Conservation (phyloP, 1,140 invertebrate genomes). For the Drosophila ohnishii region DNA sequence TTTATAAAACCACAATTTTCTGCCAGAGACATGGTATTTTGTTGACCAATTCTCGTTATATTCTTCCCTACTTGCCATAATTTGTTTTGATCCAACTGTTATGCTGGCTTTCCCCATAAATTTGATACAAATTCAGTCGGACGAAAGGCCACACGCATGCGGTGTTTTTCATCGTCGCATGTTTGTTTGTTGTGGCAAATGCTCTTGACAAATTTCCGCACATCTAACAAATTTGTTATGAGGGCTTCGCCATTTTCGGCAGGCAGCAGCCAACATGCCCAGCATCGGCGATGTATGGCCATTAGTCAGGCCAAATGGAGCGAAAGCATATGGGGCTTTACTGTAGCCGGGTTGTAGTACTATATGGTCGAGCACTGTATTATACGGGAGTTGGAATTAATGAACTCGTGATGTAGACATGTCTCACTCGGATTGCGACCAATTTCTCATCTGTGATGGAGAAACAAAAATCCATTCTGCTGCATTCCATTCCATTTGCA, state of each 20-base stretch:
- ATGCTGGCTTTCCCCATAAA: neutral
- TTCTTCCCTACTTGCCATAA: neutral
- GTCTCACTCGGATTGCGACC: slow-evolving; percentile 53
- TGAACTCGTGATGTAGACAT: slow-evolving; percentile 70
- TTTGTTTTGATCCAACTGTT: neutral
- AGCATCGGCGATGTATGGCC: slow-evolving; percentile 29
- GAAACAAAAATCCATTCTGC: slow-evolving; percentile 6
- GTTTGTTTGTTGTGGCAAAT: slow-evolving; percentile 49
- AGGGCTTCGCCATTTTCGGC: slow-evolving; percentile 55
- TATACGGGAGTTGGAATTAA: slow-evolving; percentile 55
- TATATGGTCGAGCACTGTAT: slow-evolving; percentile 20
- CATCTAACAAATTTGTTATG: slow-evolving; percentile 68
- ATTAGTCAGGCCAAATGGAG: slow-evolving; percentile 65
- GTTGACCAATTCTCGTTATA: neutral
- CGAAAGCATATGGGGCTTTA: slow-evolving; percentile 40
- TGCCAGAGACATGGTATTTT: neutral
- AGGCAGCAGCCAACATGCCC: slow-evolving; percentile 32
- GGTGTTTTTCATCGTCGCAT: slow-evolving; percentile 13
- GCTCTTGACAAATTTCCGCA: slow-evolving; percentile 60
- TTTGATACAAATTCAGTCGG: slow-evolving; percentile 6
- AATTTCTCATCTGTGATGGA: slow-evolving; percentile 35
- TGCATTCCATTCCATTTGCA: slow-evolving; percentile 54
- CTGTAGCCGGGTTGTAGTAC: slow-evolving; percentile 8
- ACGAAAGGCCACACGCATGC: slow-evolving; percentile 7
- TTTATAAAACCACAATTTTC: neutral